Percentiles rank a stretch among this genome's conserved stretches.
phyloP scores from a whole-genome alignment of 2,888 invertebrate species.

The Dugesia japonica region DNA sequence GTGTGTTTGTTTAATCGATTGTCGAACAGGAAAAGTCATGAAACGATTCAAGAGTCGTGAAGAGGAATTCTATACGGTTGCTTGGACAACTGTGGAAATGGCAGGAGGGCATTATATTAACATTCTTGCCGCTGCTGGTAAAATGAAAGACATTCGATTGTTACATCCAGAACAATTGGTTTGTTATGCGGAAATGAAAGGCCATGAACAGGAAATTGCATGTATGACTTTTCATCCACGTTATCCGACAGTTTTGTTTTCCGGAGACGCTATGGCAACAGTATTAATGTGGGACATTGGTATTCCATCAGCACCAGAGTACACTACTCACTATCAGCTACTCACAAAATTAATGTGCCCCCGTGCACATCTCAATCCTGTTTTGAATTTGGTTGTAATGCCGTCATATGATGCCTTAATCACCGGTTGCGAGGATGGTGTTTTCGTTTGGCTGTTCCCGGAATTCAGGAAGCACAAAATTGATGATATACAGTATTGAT shows the following conservation, averaged over 20 bases:
- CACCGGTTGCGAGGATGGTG: constrained; percentile 34
- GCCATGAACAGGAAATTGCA: constrained; percentile 38
- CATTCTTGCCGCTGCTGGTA: constrained; percentile 44
- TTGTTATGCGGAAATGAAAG: constrained; percentile 41
- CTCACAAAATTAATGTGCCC: constrained; percentile 27
- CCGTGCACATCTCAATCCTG: constrained; percentile 31
- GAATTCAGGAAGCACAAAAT: constrained; percentile 6
- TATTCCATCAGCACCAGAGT: constrained; percentile 34
- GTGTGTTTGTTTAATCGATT: constrained; percentile 50
- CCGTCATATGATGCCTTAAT: constrained; percentile 28
- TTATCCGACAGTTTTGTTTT: constrained; percentile 29
- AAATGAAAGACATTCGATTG: constrained; percentile 39
- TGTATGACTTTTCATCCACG: constrained; percentile 34
- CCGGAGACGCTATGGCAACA: constrained; percentile 31
- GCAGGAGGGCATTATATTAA: constrained; percentile 37
- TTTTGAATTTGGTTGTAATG: constrained; percentile 34
- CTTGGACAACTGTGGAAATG: constrained; percentile 47
- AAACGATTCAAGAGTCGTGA: constrained; percentile 44
- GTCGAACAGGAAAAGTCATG: constrained; percentile 45
- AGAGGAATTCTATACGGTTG: constrained; percentile 47
- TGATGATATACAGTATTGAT: background rate
- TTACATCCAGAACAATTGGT: constrained; percentile 44
- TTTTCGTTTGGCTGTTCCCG: constrained; percentile 32
- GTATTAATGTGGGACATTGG: constrained; percentile 35
- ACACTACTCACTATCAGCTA: constrained; percentile 28